A percentile compares a stretch with the other conserved stretches of the same genome.
Conservation (phyloP, 2,113 vertebrate species). For the Macaca nemestrina region DNA sequence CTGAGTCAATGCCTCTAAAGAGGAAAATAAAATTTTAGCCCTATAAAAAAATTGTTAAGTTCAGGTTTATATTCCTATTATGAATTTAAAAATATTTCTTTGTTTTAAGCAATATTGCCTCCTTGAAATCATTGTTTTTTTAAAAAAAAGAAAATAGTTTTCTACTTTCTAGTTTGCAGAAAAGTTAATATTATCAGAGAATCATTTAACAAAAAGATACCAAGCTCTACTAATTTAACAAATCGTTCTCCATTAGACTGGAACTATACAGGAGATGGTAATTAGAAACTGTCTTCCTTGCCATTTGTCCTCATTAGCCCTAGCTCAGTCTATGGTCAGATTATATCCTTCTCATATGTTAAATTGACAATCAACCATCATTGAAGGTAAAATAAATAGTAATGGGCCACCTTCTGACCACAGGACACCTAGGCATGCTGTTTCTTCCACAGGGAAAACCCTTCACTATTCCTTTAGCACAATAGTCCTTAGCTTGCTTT, state of each 20-base stretch:
- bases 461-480: neutral
- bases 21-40: neutral
- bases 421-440: neutral
- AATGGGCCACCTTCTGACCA: neutral
- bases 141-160: neutral
- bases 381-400: neutral
- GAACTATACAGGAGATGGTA: neutral
- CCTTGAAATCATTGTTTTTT: neutral
- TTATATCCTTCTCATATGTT: neutral
- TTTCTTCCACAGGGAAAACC: neutral
- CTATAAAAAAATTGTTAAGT: neutral
- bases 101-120: neutral
- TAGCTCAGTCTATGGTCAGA: neutral
- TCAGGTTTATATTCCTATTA: neutral
- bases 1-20: neutral
- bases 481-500: neutral
- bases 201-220: neutral
- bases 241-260: neutral
- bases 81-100: neutral
- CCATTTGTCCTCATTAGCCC: neutral
- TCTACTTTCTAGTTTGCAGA: neutral
- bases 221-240: neutral
- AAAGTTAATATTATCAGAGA: neutral
- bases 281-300: neutral
- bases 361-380: neutral